phyloP scores from a whole-genome alignment of 2,113 vertebrate species.

The Periophthalmodon schlosseri region DNA sequence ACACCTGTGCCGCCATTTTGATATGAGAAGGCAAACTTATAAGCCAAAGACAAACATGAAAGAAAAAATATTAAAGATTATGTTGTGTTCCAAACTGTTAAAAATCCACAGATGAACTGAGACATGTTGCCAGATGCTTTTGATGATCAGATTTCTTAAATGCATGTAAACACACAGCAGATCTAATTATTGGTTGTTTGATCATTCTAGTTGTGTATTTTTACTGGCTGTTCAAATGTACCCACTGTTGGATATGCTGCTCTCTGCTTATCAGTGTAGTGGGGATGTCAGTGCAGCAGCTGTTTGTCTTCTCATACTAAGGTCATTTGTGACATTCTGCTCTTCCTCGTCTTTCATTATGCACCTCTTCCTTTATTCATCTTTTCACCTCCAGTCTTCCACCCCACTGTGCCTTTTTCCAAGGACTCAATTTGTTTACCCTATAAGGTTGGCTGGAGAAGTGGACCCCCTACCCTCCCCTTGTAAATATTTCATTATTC shows the following conservation, averaged over 20 bases:
- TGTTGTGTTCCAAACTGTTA: too few relatives aligned
- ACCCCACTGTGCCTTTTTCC: slow-evolving; percentile 19
- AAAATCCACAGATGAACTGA: too few relatives aligned
- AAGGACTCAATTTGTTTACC: slow-evolving; percentile 62
- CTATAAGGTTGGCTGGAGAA: slow-evolving; percentile 39
- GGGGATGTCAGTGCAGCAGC: slow-evolving; percentile 27
- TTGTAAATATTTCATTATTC: slow-evolving; percentile 74
- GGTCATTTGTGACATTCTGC: slow-evolving; percentile 23
- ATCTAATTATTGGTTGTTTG: too few relatives aligned
- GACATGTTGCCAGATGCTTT: too few relatives aligned
- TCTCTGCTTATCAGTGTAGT: neutral
- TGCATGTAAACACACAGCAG: too few relatives aligned
- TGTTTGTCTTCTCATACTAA: slow-evolving; percentile 18
- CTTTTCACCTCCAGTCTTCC: neutral
- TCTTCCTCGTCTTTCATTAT: slow-evolving; percentile 3
- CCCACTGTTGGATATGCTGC: neutral
- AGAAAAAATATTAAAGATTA: too few relatives aligned
- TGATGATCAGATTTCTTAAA: too few relatives aligned
- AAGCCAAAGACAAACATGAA: too few relatives aligned
- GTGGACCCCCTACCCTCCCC: slow-evolving; percentile 45
- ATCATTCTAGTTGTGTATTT: too few relatives aligned
- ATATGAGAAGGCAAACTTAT: too few relatives aligned
- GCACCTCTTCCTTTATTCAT: slow-evolving; percentile 4
- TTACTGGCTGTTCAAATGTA: neutral
- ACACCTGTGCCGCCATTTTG: too few relatives aligned